Evolutionary conservation across 2,888 invertebrate species (phyloP), one percentile per base, ranked within the genome.

Genomic region (Tinea trinotella): DNA sequence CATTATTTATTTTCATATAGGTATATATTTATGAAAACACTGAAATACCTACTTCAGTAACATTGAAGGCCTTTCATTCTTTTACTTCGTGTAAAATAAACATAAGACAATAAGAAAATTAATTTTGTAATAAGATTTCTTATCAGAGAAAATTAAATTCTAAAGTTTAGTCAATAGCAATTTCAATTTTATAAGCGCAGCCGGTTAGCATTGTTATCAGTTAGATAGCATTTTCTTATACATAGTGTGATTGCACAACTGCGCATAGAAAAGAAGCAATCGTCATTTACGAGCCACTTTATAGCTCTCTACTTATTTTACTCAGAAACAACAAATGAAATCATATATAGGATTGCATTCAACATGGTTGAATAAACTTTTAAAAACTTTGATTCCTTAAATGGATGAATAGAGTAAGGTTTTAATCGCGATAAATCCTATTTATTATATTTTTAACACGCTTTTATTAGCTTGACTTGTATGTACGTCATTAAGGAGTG

Each of bases 1-100:
- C 74, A 70, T 73, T 80, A 76, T 82, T 72, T 84, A 82, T 71
- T 73, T 66, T 40, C n/a, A 10, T 60, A 60, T 40, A 40, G 2
- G 2, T 71, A 74, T 73, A 56, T 76, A 66, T 55, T 52, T 55
- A 46, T 55, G 60, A 40, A 40, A 40, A 40, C 7, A 30, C 17
- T 40, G 13, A 40, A 40, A 40, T 40, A 40, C 40, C 40, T 40
- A 40, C 40, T 40, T 40, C 13, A 15, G 40, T 7, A 13, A 40
- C 17, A n/a, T n/a, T n/a, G n/a, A n/a, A n/a, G n/a, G n/a, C n/a
- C n/a, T n/a, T n/a, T n/a, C n/a, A n/a, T n/a, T n/a, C n/a, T n/a
- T n/a, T n/a, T n/a, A n/a, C n/a, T n/a, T n/a, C n/a, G n/a, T n/a
- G n/a, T n/a, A n/a, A n/a, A n/a, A n/a, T n/a, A n/a, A n/a, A n/a